Evolutionary conservation across 2,113 vertebrate genomes (phyloP), one percentile per base, ranked within the genome.

Genomic region (Grammomys dolichurus): DNA sequence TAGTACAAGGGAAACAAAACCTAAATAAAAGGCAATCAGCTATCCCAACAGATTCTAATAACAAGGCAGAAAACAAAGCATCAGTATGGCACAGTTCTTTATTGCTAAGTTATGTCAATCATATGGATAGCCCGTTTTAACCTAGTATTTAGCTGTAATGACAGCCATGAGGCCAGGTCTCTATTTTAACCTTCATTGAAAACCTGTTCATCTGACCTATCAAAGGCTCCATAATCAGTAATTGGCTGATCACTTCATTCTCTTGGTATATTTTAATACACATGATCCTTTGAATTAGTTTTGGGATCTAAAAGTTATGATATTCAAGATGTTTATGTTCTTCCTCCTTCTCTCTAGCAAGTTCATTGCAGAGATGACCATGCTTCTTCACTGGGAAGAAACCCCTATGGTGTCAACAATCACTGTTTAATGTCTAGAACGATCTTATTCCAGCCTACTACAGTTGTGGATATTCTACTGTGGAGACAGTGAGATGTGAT

Each of bases 231-330:
- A 73, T 28, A 22, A 40, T 77, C 77, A 81, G 31, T 24, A 90
- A 60, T 28, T 92, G 78, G 67, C 48, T 92, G 54, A 93, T 0
- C 85, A 69, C 0, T 51, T 46, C 58, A 43, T 81, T 0, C 16
- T 40, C 24, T 91, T 91, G 31, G 84, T 84, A 26, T 88, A 90
- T 58, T 94, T 92, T 82, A 89, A 87, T 24, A 40, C 54, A 63
- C 5, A 48, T 36, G 56, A 90, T 80, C n/a, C 75, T 78, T 13
- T 67, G 28, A 88, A 82, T 77, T 76, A 87, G 26, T 77, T 96
- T 33, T 84, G 70, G 69, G n/a, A 82, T 78, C 33, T 46, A 77
- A 70, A 96, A 81, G 31, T 92, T 87, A 76, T 22, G 4, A 73
- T 90, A 48, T 40, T 40, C 28, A 81, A 31, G n/a, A 92, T n/a